Base-by-base conservation (phyloP, 1,140 invertebrate genomes). In the Camponotus pennsylvanicus region DNA sequence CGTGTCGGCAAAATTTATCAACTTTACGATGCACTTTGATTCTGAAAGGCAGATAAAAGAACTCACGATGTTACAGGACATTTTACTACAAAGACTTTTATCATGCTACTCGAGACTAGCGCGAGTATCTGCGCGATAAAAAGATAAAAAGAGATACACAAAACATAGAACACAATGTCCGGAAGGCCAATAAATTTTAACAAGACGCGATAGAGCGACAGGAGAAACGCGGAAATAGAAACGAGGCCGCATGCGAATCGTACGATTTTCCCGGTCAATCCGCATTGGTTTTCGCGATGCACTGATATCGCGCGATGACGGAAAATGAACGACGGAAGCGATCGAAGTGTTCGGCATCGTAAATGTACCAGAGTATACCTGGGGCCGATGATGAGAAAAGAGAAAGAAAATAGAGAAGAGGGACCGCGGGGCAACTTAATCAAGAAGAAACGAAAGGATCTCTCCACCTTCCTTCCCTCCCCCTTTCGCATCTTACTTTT, bases 391-490 rank as follows among this genome's bases (percentile, higher is more conserved):
- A 80, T 86, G 61, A 67, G 42, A 69, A 85, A 52, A 37, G 40
- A 40, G n/a, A n/a, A 52, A 45, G 15, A 82, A 82, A 71, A 63
- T 82, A 86, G 18, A 55, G 49, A 49, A 27, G 21, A 57, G 21
- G 34, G 11, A 42, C 55, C 70, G n/a, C 57, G 34, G 27, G 27
- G 15, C 34, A 57, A 69, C 76, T 88, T 88, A 82, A 89, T 89
- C 84, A 86, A 89, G 77, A 77, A 67, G 59, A 89, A 86, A 59
- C 52, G 66, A 66, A 73, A 78, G n/a, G 42, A 86, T 86, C 64
- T 75, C 45, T 57, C 34, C 21, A 15, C 45, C 34, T 7, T n/a
- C 18, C 18, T 11, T 9, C n/a, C 3, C 21, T 32, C 5, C 3
- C 13, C 13, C 15, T 40, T 2, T 11, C 59, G 34, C 42, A 87